These are phyloP conservation scores for Onychomys leucogaster DNA, from an alignment of 2,797 vertebrate genomes.

Conservation along the genomic window DNA sequence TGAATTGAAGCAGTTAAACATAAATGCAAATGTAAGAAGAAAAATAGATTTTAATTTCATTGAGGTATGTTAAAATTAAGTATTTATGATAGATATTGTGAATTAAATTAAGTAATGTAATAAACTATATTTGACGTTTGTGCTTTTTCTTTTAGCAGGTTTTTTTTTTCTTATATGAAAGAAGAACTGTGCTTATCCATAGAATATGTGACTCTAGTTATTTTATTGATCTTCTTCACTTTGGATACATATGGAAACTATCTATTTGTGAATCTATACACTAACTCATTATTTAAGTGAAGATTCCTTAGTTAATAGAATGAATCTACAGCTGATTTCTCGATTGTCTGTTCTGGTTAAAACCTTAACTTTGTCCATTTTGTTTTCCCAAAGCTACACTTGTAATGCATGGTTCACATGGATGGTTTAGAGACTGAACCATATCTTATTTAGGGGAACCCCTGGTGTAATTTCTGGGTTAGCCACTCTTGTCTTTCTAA, in stretches of 20 bases:
- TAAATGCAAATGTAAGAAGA: constrained; percentile 18
- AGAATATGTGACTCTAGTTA: background rate
- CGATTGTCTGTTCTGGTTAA: background rate
- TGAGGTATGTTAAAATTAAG: background rate
- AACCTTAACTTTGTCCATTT: background rate
- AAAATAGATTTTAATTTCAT: background rate
- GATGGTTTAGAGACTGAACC: background rate
- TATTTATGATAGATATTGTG: background rate
- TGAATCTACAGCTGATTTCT: background rate
- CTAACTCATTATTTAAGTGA: constrained; percentile 5
- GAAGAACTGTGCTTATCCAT: background rate
- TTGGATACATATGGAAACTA: background rate
- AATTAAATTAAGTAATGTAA: constrained; percentile 1
- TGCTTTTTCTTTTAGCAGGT: background rate
- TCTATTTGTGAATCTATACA: background rate
- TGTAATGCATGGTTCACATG: background rate
- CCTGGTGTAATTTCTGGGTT: background rate
- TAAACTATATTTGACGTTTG: background rate
- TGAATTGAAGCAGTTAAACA: background rate
- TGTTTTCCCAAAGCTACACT: background rate
- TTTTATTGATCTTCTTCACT: background rate
- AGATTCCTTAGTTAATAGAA: background rate
- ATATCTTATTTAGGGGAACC: background rate
- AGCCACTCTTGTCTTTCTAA: background rate
- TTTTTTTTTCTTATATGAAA: background rate